Conservation (phyloP, 2,113 vertebrate genomes). For the Columba livia region DNA sequence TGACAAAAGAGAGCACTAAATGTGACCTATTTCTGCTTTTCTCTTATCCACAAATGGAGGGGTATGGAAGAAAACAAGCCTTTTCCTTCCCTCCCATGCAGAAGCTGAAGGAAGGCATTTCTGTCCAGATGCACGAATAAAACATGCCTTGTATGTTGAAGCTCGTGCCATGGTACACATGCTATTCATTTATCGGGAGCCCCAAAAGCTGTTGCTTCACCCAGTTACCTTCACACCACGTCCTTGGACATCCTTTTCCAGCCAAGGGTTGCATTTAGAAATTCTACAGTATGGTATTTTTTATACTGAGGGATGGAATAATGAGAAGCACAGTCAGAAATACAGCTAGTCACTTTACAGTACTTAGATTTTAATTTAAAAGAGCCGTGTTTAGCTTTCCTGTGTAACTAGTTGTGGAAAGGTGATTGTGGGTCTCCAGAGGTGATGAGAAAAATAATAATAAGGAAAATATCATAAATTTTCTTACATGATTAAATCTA, state of each 20-base stretch:
- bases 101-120: neutral
- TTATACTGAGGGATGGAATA: neutral
- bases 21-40: neutral
- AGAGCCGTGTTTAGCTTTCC: neutral
- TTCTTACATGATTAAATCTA: neutral
- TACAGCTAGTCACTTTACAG: neutral
- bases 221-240: neutral
- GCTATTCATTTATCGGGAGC: neutral
- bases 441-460: neutral
- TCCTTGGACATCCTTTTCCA: neutral
- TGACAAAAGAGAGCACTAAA: neutral
- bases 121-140: neutral
- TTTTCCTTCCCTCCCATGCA: neutral
- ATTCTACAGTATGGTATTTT: neutral
- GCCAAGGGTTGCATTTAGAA: neutral
- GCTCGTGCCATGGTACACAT: neutral
- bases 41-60: neutral
- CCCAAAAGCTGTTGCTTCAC: neutral
- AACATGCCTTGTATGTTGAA: neutral
- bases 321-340: neutral
- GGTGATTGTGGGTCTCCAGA: neutral
- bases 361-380: neutral
- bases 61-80: neutral
- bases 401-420: neutral
- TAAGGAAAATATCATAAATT: neutral